A percentile compares a stretch with the other conserved stretches of the same genome.
phyloP scores from a whole-genome alignment of 92 coral and sea anemone genomes.

The Actinernus sp. region DNA sequence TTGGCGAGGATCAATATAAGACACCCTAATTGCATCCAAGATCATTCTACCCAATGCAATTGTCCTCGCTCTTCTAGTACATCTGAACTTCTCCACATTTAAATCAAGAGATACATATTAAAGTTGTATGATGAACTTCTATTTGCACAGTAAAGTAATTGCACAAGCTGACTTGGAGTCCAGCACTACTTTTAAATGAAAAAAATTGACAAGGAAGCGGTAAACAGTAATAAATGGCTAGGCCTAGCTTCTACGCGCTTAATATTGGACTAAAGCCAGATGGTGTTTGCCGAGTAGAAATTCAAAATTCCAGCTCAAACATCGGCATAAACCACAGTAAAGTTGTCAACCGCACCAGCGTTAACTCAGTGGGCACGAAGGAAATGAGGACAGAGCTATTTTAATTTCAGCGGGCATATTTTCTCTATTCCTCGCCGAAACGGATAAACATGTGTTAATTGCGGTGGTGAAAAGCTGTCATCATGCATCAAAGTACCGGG shows the following conservation, averaged over 20 bases:
- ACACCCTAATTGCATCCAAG: constrained; percentile 50
- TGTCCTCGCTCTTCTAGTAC: constrained; percentile 52
- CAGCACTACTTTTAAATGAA: constrained; percentile 45
- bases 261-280: constrained; percentile 86
- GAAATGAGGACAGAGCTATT: constrained; percentile 39
- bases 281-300: constrained; percentile 69
- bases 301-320: constrained; percentile 76
- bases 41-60: constrained; percentile 47
- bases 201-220: constrained; percentile 54
- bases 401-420: constrained; percentile 64
- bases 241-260: constrained; percentile 35
- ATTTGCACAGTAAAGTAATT: constrained; percentile 82
- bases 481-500: constrained; percentile 82
- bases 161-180: constrained; percentile 62
- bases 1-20: constrained; percentile 45
- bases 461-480: constrained; percentile 85
- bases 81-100: constrained; percentile 46
- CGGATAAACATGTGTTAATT: constrained; percentile 95
- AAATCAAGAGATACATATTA: constrained; percentile 83
- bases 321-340: constrained; percentile 63
- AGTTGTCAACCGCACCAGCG: constrained; percentile 36
- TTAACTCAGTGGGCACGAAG: constrained; percentile 61
- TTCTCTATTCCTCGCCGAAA: constrained; percentile 75
- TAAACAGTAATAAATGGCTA: constrained; percentile 65
- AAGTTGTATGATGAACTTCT: constrained; percentile 71